Conservation (phyloP, 2,113 vertebrate species). For the Anhinga anhinga region DNA sequence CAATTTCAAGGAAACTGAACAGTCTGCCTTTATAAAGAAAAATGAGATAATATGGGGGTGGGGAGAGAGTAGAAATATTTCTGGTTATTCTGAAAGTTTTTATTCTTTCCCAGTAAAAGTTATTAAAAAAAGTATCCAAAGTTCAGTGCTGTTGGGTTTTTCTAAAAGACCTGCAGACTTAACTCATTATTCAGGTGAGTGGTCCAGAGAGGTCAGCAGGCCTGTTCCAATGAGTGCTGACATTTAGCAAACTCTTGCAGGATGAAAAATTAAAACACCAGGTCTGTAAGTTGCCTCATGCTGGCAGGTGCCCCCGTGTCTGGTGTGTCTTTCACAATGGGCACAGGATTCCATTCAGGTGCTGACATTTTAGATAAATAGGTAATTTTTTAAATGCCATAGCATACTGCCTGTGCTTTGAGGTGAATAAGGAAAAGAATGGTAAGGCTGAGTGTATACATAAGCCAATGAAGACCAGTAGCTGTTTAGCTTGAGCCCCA, state of each 20-base stretch:
- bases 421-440: slow-evolving; percentile 1
- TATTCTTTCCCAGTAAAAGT: background rate
- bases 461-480: background rate
- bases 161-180: background rate
- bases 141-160: background rate
- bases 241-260: background rate
- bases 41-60: background rate
- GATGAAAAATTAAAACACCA: background rate
- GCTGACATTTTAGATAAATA: slow-evolving; percentile 23
- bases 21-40: slow-evolving; percentile 17
- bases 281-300: background rate
- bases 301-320: background rate
- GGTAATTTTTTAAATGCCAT: background rate
- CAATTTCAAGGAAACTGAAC: background rate
- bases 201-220: background rate
- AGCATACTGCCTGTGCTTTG: background rate
- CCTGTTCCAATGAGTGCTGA: background rate
- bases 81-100: background rate
- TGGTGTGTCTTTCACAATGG: background rate
- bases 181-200: background rate
- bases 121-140: background rate
- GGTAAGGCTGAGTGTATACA: background rate
- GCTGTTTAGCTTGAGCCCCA: background rate
- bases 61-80: background rate
- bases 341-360: background rate